A percentile compares a stretch with the other conserved stretches of the same genome.
These are phyloP conservation scores for Eupithecia inturbata DNA, from an alignment of 2,888 invertebrate genomes.

Conservation along the genomic window DNA sequence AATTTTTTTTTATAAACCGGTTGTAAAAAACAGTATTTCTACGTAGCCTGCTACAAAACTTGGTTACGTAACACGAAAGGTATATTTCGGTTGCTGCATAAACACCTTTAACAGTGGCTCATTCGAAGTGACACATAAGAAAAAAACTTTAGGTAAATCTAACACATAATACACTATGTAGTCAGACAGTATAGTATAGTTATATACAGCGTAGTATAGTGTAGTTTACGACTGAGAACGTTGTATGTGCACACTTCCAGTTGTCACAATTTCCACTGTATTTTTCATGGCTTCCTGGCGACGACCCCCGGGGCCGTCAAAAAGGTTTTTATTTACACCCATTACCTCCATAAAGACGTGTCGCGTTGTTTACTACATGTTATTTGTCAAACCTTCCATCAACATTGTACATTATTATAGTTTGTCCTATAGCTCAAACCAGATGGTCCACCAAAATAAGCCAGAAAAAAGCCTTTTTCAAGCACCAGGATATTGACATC, in stretches of 20 bases:
- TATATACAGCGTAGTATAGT: neutral
- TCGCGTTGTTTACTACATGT: slow-evolving; percentile 24
- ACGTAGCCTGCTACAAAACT: neutral
- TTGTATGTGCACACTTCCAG: slow-evolving; percentile 48
- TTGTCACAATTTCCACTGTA: slow-evolving; percentile 47
- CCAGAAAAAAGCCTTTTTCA: neutral
- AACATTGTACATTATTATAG: neutral
- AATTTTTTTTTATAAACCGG: too few species aligned
- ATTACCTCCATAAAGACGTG: slow-evolving; percentile 39
- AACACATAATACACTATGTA: neutral
- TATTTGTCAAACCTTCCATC: slow-evolving; percentile 3
- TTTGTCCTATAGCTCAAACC: neutral
- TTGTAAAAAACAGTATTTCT: neutral
- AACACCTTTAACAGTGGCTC: neutral
- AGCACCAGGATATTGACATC: neutral
- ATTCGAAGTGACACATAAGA: neutral
- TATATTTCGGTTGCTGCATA: neutral
- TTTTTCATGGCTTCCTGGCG: slow-evolving; percentile 42
- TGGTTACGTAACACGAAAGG: neutral
- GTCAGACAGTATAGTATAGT: too few species aligned
- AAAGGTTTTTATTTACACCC: slow-evolving; percentile 40
- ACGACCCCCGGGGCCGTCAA: slow-evolving; percentile 28
- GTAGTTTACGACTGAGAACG: slow-evolving; percentile 44
- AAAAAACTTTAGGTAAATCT: neutral
- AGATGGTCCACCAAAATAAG: neutral